Evolutionary conservation across 2,888 invertebrate genomes (phyloP), one percentile per base, ranked within the genome.

Genomic region (Tetragonula carbonaria): DNA sequence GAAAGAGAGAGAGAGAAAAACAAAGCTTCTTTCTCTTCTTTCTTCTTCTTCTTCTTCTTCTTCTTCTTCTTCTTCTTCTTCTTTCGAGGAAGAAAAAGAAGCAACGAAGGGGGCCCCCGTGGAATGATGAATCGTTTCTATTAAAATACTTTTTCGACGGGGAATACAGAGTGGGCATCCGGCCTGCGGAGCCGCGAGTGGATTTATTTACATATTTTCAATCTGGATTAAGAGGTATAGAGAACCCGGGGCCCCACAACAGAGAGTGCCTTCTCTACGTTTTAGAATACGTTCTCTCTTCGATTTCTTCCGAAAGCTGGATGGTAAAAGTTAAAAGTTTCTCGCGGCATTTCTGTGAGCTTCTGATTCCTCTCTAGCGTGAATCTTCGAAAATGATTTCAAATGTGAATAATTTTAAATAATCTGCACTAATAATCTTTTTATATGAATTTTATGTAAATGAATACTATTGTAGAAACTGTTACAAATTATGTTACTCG

Each of bases 131-230:
- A 88, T 86, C 91, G 89, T 87, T 90, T 91, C 87, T 88, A 88
- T 94, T 94, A 94, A 94, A 94, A 94, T 94, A 94, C 93, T 94
- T 94, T 94, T 94, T 94, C 93, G 93, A 94, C 94, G 93, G 93
- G 90, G 92, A 94, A 94, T 94, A 93, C 93, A 91, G 91, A 93
- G 93, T 92, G 93, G 93, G 91, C 92, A 92, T 93, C 91, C 90
- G 89, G 87, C 90, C 83, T 84, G 86, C 75, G 89, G 89, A 91
- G 90, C 88, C 88, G 91, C 91, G 92, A 92, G 90, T 91, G 92
- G 93, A 94, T 94, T 93, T 94, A 94, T 94, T 94, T 94, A 94
- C 94, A 94, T 94, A 94, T 94, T 94, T 94, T 93, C 94, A 93
- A 94, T 94, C 94, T 94, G 94, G 94, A 94, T 94, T 94, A 94